phyloP scores from a whole-genome alignment of 2,888 invertebrate genomes.

The Brenthis hecate region DNA sequence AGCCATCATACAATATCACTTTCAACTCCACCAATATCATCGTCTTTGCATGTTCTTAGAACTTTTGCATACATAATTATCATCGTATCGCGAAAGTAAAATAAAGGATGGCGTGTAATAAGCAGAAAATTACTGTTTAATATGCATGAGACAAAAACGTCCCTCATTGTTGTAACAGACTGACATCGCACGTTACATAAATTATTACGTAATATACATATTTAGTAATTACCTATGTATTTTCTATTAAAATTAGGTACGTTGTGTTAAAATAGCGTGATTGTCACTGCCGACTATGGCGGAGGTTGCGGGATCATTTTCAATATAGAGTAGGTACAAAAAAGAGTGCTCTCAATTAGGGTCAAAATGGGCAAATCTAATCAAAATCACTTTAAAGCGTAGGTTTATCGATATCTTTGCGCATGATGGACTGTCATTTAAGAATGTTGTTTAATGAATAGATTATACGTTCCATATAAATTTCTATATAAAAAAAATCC shows the following conservation, averaged over 20 bases:
- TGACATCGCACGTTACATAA: conserved; percentile 19
- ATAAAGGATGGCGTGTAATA: conserved; percentile 10
- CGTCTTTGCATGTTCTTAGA: neutral
- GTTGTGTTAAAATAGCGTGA: no score
- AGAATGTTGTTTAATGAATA: no score
- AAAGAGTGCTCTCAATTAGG: no score
- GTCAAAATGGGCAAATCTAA: no score
- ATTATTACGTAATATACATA: conserved; percentile 16
- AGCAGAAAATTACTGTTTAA: conserved; percentile 15
- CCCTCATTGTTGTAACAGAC: conserved; percentile 6
- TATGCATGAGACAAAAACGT: conserved; percentile 20
- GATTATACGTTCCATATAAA: no score
- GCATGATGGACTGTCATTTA: no score
- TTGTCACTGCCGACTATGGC: no score
- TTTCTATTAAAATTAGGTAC: neutral
- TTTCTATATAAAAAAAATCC: no score
- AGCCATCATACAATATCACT: neutral
- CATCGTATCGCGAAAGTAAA: conserved; percentile 5
- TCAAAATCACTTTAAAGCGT: no score
- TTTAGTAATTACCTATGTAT: neutral
- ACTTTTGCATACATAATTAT: conserved; percentile 13
- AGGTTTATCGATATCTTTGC: no score
- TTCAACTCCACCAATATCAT: neutral
- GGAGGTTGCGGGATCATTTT: no score
- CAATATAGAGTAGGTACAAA: no score